Conservation (phyloP, 2,888 invertebrate species). For the Lithosia quadra region DNA sequence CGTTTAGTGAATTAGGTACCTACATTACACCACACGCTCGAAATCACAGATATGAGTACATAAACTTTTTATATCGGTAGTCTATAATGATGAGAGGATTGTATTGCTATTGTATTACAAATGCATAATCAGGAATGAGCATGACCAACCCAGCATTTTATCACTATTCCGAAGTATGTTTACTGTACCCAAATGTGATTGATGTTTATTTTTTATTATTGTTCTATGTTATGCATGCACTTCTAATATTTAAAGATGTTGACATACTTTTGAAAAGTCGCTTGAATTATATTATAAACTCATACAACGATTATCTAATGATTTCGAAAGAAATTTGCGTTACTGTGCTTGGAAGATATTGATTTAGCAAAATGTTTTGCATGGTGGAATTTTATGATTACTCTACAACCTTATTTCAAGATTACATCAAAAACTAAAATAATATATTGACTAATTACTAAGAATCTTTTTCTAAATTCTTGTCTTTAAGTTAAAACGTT, state of each 20-base stretch:
- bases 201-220: conserved; percentile 13
- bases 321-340: neutral
- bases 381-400: conserved; percentile 5
- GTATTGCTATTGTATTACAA: conserved; percentile 32
- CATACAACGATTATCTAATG: neutral
- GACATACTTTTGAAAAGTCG: neutral
- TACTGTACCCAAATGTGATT: conserved; percentile 28
- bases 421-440: neutral
- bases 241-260: neutral
- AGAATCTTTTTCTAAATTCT: neutral
- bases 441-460: neutral
- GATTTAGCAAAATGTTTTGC: neutral
- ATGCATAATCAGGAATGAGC: conserved; percentile 66
- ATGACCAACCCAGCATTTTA: conserved; percentile 54
- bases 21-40: neutral
- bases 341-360: neutral
- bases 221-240: neutral
- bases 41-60: neutral
- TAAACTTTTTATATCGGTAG: neutral
- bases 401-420: neutral
- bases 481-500: neutral
- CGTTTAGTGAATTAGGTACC: neutral
- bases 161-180: conserved; percentile 49
- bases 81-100: neutral
- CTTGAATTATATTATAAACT: neutral